Evolutionary conservation across 2,888 invertebrate genomes (phyloP).

Genomic region (Gryllus longicercus): DNA sequence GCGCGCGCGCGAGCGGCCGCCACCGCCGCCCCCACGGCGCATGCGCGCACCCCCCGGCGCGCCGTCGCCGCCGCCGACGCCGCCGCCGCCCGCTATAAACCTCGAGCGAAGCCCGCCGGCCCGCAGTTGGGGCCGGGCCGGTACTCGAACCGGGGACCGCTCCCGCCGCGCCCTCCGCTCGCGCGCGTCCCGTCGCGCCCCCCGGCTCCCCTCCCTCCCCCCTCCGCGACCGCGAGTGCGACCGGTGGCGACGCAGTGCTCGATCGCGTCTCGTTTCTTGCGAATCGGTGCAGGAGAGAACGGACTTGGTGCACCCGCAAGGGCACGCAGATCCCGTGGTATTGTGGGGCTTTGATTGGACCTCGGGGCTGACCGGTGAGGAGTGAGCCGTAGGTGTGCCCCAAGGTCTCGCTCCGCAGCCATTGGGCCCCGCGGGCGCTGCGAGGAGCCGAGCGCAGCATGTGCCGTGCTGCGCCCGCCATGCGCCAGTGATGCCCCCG

Average conservation of each 20-base stretch:
- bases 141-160: conserved; percentile 17
- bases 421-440: background rate
- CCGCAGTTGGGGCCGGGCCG: conserved; percentile 10
- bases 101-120: background rate
- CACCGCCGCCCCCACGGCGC: background rate
- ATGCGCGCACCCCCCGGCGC: background rate
- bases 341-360: background rate
- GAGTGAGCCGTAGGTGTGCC: background rate
- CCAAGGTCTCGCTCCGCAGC: background rate
- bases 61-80: background rate
- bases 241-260: background rate
- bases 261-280: background rate
- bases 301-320: background rate
- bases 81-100: background rate
- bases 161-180: background rate
- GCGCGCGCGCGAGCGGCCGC: background rate
- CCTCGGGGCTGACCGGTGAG: background rate
- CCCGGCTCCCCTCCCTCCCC: background rate
- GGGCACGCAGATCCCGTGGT: background rate
- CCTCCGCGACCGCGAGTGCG: background rate
- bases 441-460: background rate
- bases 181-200: background rate
- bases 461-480: background rate
- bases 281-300: background rate
- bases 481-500: background rate